Evolutionary conservation across 2,888 invertebrate genomes (phyloP).

Genomic region (Eueremaeus valkanovi): DNA sequence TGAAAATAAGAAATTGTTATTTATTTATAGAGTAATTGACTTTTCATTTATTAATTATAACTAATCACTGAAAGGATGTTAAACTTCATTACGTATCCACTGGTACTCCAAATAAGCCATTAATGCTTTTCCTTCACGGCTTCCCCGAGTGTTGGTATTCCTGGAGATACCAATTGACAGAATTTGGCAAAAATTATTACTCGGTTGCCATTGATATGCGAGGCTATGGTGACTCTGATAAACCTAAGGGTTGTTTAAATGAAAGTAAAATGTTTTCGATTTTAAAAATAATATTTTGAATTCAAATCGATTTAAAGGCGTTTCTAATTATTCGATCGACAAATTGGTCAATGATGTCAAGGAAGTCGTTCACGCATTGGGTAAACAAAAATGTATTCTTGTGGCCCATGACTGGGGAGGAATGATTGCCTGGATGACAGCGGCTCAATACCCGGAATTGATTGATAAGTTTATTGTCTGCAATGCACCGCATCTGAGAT

Average conservation of each 20-base stretch:
- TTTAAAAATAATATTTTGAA: not conserved
- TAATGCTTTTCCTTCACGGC: slow-evolving; percentile 68
- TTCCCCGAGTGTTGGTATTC: slow-evolving; percentile 75
- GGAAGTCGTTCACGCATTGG: slow-evolving; percentile 62
- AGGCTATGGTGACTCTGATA: slow-evolving; percentile 74
- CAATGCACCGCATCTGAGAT: slow-evolving; percentile 67
- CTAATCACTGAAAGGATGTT: slow-evolving; percentile 56
- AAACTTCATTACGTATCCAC: slow-evolving; percentile 68
- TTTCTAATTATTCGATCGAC: slow-evolving; percentile 61
- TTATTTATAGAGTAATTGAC: no score
- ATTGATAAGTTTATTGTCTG: slow-evolving; percentile 65
- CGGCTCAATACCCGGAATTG: slow-evolving; percentile 60
- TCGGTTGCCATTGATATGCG: slow-evolving; percentile 70
- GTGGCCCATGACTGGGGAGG: slow-evolving; percentile 68
- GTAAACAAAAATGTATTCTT: slow-evolving; percentile 52
- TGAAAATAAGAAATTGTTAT: slow-evolving; percentile 17
- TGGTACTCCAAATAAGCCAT: slow-evolving; percentile 62
- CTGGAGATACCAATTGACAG: slow-evolving; percentile 66
- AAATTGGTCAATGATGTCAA: slow-evolving; percentile 62
- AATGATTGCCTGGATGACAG: slow-evolving; percentile 65
- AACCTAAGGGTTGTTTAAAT: slow-evolving; percentile 60
- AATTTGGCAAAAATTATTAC: slow-evolving; percentile 62
- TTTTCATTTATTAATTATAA: not conserved
- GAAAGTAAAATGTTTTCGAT: no score
- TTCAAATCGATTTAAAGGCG: no score